A percentile compares a stretch with the other conserved stretches of the same genome.
Evolutionary conservation across 2,888 invertebrate species (phyloP).

Genomic region (Odontocerum albicorne): DNA sequence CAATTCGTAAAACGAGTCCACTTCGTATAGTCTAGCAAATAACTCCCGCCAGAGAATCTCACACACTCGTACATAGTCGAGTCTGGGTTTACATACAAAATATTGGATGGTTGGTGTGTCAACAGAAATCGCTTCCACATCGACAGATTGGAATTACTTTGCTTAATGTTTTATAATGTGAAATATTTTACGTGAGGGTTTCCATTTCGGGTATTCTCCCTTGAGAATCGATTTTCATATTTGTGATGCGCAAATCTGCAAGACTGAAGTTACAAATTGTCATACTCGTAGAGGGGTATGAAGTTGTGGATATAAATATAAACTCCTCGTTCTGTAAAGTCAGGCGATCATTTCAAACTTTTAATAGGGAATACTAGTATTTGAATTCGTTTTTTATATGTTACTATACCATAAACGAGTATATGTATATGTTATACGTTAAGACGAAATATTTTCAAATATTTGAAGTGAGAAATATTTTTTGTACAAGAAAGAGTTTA

Average conservation of each 20-base stretch:
- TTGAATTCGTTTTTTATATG: too few species aligned
- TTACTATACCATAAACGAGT: too few species aligned
- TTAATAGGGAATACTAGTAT: too few species aligned
- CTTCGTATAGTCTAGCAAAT: slow-evolving; percentile 1
- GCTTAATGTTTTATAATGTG: slow-evolving; percentile 25
- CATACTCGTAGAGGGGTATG: too few species aligned
- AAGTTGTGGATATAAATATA: too few species aligned
- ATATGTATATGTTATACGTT: too few species aligned
- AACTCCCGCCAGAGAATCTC: slow-evolving; percentile 6
- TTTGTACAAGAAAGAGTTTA: too few species aligned
- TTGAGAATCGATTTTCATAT: slow-evolving; percentile 13
- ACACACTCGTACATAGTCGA: slow-evolving; percentile 1
- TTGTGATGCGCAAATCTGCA: not conserved
- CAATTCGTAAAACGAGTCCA: not conserved
- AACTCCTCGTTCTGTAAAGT: too few species aligned
- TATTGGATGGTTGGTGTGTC: slow-evolving; percentile 24
- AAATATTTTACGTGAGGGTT: slow-evolving; percentile 10
- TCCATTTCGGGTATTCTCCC: slow-evolving; percentile 5
- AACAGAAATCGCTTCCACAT: slow-evolving; percentile 32
- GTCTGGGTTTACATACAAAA: slow-evolving; percentile 21
- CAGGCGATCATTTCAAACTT: too few species aligned
- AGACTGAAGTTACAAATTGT: too few species aligned
- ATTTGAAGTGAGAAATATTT: too few species aligned
- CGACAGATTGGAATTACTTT: slow-evolving; percentile 31
- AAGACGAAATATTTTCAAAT: too few species aligned